Conservation (phyloP, 2,888 invertebrate species). For the Lycophotia porphyrea region DNA sequence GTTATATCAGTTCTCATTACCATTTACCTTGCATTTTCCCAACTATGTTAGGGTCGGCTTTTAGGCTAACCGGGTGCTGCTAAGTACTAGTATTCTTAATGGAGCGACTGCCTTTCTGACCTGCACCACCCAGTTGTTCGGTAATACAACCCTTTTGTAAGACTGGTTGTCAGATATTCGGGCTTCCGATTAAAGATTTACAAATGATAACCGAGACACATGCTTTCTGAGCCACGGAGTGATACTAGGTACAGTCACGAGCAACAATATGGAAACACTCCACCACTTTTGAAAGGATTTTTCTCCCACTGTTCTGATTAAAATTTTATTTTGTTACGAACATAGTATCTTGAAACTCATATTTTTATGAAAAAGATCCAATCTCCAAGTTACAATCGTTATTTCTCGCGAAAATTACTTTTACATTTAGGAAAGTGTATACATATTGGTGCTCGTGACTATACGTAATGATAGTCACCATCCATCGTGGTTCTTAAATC, state of each 20-base stretch:
- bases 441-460: too few species aligned
- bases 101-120: background rate
- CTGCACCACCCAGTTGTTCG: background rate
- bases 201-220: background rate
- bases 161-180: background rate
- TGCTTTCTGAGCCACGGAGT: background rate
- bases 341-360: too few species aligned
- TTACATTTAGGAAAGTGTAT: too few species aligned
- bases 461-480: too few species aligned
- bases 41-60: background rate
- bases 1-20: background rate
- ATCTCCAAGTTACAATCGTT: too few species aligned
- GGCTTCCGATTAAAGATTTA: background rate
- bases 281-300: too few species aligned
- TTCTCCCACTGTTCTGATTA: too few species aligned
- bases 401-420: too few species aligned
- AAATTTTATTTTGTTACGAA: too few species aligned
- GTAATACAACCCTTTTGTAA: background rate
- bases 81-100: background rate
- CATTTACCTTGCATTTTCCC: background rate
- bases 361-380: too few species aligned
- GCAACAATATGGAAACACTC: too few species aligned
- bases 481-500: too few species aligned
- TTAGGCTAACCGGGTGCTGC: rapidly evolving
- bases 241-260: background rate